Percentiles rank a stretch among this genome's conserved stretches.
Conservation (phyloP, 2,888 invertebrate genomes). For the Idaea dimidiata region DNA sequence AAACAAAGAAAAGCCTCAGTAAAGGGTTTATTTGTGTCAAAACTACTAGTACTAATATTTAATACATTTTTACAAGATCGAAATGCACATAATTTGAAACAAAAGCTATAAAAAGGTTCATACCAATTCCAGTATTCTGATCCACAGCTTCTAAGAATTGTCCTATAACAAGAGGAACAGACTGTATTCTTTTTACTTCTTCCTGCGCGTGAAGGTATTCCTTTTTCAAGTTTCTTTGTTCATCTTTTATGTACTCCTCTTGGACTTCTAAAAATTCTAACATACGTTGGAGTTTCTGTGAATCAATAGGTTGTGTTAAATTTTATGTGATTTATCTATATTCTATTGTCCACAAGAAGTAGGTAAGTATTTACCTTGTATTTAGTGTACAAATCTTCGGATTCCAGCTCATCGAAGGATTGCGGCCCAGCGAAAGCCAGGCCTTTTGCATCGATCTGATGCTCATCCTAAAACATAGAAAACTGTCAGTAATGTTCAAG, state of each 20-base stretch:
- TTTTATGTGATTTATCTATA: neutral
- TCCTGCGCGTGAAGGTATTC: conserved; percentile 99
- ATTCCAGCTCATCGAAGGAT: conserved; percentile 90
- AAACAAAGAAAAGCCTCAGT: too few relatives aligned
- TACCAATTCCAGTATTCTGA: conserved; percentile 97
- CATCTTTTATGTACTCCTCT: conserved; percentile 99
- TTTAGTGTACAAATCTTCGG: conserved; percentile 96
- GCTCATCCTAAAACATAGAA: conserved; percentile 80
- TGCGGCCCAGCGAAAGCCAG: conserved; percentile 84
- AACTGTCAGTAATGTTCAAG: conserved; percentile 7
- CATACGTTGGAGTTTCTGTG: conserved; percentile 95
- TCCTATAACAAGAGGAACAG: conserved; percentile 98
- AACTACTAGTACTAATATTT: conserved; percentile 1
- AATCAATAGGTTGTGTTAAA: conserved; percentile 1
- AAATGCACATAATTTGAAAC: neutral
- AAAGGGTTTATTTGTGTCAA: too few relatives aligned
- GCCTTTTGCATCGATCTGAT: conserved; percentile 83
- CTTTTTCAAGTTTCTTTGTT: conserved; percentile 98
- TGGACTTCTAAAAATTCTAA: conserved; percentile 98
- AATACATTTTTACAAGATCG: neutral
- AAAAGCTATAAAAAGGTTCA: neutral
- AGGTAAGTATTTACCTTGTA: conserved; percentile 85
- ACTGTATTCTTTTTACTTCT: conserved; percentile 98
- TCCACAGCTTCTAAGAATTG: conserved; percentile 99
- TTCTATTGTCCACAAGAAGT: neutral